Conservation (phyloP, 1,140 invertebrate species). For the Drosophila kepulauana region DNA sequence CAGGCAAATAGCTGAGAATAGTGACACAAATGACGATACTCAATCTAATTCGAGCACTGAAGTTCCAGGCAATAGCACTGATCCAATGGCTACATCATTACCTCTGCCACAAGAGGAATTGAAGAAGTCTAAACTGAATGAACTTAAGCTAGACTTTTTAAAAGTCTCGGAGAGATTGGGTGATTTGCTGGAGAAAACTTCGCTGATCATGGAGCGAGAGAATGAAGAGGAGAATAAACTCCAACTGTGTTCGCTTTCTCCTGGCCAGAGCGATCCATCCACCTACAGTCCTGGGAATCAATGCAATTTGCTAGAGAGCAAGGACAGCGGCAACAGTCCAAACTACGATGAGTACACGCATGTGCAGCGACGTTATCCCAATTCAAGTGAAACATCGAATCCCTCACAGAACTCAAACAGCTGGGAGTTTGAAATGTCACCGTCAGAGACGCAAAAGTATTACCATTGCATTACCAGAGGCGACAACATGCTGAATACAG, state of each 20-base stretch:
- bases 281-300: constrained; percentile 47
- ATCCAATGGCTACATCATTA: background rate
- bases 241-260: constrained; percentile 55
- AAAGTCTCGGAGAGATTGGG: constrained; percentile 77
- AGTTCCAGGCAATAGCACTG: constrained; percentile 5
- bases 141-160: constrained; percentile 70
- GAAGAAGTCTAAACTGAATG: constrained; percentile 67
- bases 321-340: constrained; percentile 55
- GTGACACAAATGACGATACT: constrained; percentile 54
- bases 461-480: constrained; percentile 60
- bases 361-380: constrained; percentile 62
- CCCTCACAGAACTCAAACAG: constrained; percentile 74
- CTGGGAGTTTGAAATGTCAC: constrained; percentile 66
- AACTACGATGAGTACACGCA: constrained; percentile 65
- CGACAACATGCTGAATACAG: constrained; percentile 71
- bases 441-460: constrained; percentile 58
- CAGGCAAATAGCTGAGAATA: constrained; percentile 46
- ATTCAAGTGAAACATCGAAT: constrained; percentile 73
- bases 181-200: constrained; percentile 74
- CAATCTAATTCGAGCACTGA: constrained; percentile 35
- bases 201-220: constrained; percentile 76
- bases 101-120: constrained; percentile 23
- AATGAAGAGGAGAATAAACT: constrained; percentile 65
- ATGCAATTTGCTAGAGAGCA: constrained; percentile 50
- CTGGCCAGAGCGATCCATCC: constrained; percentile 46